Evolutionary conservation across 1,140 invertebrate genomes (phyloP), one percentile per base, ranked within the genome.

Genomic region (Plutomurus gul): DNA sequence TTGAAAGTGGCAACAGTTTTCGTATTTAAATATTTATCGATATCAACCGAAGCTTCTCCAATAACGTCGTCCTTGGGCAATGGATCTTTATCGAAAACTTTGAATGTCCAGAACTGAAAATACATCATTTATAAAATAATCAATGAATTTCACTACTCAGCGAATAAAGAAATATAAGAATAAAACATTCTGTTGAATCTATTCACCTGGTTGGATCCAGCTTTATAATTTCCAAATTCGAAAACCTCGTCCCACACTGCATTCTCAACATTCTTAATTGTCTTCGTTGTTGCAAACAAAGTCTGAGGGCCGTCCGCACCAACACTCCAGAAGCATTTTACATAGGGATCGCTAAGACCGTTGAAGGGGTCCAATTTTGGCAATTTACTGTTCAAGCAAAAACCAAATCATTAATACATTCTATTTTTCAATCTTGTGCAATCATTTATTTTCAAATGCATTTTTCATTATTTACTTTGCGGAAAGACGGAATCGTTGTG

Each of bases 201-300:
- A 4, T 39, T 5, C 51, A 80, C 79, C 65, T 76, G 75, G 22
- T 79, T 51, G 0, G 60, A 70, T 74, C 81, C 78, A 13, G 4
- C 27, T 51, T 77, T 60, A 43, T 82, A 82, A 37, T 82, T 82
- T 27, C 30, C 33, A 70, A 82, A 82, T 37, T 82, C 77, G 39
- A 82, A 75, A 0, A 30, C 37, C 22, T 77, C 72, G 3, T 51
- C 20, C 77, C 77, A 82, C 40, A 76, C 81, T 22, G 81, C 73
- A 39, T 76, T 60, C 25, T 76, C 78, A 22, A 71, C 70, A 47
- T 82, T 78, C 22, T 79, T 70, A 25, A 79, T 82, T 6, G 65
- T 74, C 1, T 25, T 25, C 0, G 81, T 82, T 33, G 77, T 79
- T 37, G 56, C 81, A 56, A 79, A 65, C 20, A 40, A 22, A 36